phyloP scores from a whole-genome alignment of 1,140 invertebrate genomes.

The Drosophila simulans region DNA sequence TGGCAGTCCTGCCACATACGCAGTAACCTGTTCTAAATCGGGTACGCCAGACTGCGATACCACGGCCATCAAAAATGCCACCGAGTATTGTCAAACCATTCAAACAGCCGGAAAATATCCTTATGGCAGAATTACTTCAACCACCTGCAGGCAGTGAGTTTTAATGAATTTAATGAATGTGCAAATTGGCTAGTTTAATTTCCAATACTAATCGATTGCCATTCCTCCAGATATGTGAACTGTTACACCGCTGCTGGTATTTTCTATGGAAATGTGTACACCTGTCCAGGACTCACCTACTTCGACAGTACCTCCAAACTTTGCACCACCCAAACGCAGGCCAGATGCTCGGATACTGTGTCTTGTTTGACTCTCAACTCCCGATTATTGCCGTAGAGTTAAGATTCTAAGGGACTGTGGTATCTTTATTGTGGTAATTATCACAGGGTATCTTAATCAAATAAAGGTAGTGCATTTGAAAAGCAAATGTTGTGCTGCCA shows the following conservation, averaged over 20 bases:
- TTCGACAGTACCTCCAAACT: constrained; percentile 32
- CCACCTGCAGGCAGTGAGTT: constrained; percentile 56
- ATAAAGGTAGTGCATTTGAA: background rate
- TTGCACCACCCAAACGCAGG: constrained; percentile 24
- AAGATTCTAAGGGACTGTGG: background rate
- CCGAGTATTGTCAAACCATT: constrained; percentile 22
- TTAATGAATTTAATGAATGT: background rate
- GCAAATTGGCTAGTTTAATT: background rate
- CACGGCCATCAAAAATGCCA: constrained; percentile 25
- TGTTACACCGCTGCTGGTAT: constrained; percentile 12
- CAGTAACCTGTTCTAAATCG: constrained; percentile 19
- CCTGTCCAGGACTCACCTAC: constrained; percentile 30
- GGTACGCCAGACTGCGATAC: background rate
- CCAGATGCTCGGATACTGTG: constrained; percentile 36
- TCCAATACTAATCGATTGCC: too few species aligned
- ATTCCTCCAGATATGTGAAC: constrained; percentile 34
- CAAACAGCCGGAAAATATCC: constrained; percentile 45
- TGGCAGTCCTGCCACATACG: background rate
- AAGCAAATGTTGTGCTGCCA: background rate
- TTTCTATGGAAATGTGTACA: constrained; percentile 46
- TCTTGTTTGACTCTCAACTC: constrained; percentile 9
- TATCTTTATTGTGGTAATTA: background rate
- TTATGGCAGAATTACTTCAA: constrained; percentile 29
- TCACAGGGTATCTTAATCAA: background rate
- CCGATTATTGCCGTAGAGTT: constrained; percentile 10